Percentiles rank a stretch among this genome's conserved stretches.
Evolutionary conservation across 2,113 vertebrate species (phyloP).

Genomic region (Taurulus bubalis): DNA sequence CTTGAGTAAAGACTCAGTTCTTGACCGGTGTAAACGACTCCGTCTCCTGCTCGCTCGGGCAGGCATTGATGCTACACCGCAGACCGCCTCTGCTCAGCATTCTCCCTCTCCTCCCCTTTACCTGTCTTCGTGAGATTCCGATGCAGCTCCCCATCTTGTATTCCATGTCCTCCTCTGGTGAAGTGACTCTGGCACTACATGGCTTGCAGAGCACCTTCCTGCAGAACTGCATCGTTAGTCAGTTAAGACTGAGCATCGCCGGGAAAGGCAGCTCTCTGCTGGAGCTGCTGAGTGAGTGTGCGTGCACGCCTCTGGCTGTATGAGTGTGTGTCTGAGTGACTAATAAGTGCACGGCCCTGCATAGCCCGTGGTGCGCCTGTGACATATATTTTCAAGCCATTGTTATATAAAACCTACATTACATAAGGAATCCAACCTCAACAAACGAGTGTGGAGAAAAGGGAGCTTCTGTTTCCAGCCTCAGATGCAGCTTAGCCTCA

Average conservation of each 20-base stretch:
- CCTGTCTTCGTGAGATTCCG: constrained; percentile 80
- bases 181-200: constrained; percentile 84
- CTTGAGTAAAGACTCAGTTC: constrained; percentile 27
- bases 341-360: constrained; percentile 49
- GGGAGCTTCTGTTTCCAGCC: constrained; percentile 35
- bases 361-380: constrained; percentile 51
- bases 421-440: constrained; percentile 42
- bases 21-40: constrained; percentile 6
- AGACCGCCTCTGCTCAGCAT: constrained; percentile 20
- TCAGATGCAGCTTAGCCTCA: constrained; percentile 46
- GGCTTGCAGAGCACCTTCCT: constrained; percentile 83
- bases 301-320: constrained; percentile 47
- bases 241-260: constrained; percentile 67
- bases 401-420: constrained; percentile 65
- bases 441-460: constrained; percentile 34
- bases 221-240: constrained; percentile 84
- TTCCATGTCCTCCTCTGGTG: constrained; percentile 86
- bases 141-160: constrained; percentile 88
- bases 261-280: constrained; percentile 52
- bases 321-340: constrained; percentile 55
- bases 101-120: constrained; percentile 62
- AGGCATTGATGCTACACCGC: constrained; percentile 17
- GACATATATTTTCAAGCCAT: constrained; percentile 63
- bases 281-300: constrained; percentile 46
- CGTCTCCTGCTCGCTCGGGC: neutral